These are phyloP conservation scores for Falco naumanni DNA, from an alignment of 2,797 vertebrate species.

Conservation along the genomic window DNA sequence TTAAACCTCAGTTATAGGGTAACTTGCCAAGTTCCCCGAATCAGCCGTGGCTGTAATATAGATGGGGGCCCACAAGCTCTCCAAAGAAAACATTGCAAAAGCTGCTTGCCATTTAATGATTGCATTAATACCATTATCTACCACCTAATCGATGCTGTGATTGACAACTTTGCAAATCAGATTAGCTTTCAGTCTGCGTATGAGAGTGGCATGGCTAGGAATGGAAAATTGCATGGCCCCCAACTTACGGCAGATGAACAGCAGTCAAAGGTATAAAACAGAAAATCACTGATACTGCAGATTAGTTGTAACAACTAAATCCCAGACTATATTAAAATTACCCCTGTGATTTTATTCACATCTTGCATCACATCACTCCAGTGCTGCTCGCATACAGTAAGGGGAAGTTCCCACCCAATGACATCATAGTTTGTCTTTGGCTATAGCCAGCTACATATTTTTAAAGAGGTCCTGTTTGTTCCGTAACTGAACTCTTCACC, in stretches of 20 bases:
- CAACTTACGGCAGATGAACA: neutral
- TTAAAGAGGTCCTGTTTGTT: conserved; percentile 66
- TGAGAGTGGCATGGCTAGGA: neutral
- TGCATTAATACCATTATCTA: conserved; percentile 56
- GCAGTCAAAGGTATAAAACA: neutral
- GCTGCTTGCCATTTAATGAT: conserved; percentile 12
- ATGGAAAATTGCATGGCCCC: neutral
- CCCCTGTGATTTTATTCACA: neutral
- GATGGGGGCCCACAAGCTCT: neutral
- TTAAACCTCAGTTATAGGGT: neutral
- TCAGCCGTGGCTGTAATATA: neutral
- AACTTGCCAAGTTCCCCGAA: neutral
- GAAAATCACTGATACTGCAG: neutral
- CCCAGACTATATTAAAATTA: neutral
- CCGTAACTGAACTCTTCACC: conserved; percentile 69
- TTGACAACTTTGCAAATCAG: conserved; percentile 70
- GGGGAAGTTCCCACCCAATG: conserved; percentile 72
- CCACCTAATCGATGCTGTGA: conserved; percentile 58
- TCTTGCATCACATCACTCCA: neutral
- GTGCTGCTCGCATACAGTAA: neutral
- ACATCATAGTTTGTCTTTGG: conserved; percentile 70
- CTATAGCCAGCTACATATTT: conserved; percentile 36
- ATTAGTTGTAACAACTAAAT: neutral
- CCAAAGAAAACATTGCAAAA: conserved; percentile 20
- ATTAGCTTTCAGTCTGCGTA: conserved; percentile 41